Percentiles rank a stretch among this genome's conserved stretches.
phyloP scores from a whole-genome alignment of 1,140 invertebrate genomes.

The Lanistes nyassanus region DNA sequence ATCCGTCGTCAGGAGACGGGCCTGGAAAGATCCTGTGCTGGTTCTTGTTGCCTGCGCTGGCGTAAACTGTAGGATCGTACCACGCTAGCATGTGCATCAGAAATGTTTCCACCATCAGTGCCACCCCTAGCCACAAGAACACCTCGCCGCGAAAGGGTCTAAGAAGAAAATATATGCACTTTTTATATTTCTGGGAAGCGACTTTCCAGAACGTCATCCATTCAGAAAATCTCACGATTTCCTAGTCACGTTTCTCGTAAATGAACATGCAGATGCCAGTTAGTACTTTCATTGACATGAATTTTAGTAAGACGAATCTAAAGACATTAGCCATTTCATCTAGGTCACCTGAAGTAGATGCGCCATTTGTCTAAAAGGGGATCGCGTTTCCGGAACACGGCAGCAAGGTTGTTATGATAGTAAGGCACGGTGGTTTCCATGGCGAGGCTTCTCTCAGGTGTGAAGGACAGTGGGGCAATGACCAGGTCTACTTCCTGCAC shows the following conservation, averaged over 20 bases:
- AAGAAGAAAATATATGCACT: conserved; percentile 8
- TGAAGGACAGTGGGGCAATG: conserved; percentile 29
- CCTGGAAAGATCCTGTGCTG: conserved; percentile 9
- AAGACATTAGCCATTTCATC: too few species aligned
- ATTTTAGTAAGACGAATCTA: too few species aligned
- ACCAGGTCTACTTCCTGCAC: conserved; percentile 31
- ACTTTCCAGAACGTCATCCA: too few species aligned
- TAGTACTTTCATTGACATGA: too few species aligned
- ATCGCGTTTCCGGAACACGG: conserved; percentile 17
- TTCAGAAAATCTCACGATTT: background rate
- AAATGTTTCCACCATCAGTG: conserved; percentile 30
- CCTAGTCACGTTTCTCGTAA: background rate
- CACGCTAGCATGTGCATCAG: conserved; percentile 13
- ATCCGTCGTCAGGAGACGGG: conserved; percentile 32
- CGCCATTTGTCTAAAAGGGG: conserved; percentile 40
- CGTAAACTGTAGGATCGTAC: conserved; percentile 1
- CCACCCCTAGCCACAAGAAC: conserved; percentile 30
- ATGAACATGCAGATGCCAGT: background rate
- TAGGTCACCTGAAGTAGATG: conserved; percentile 18
- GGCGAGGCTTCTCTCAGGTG: conserved; percentile 20
- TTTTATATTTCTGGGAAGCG: too few species aligned
- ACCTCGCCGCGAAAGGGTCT: conserved; percentile 43
- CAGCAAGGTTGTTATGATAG: conserved; percentile 15
- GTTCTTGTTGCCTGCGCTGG: background rate
- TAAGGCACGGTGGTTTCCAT: conserved; percentile 32